phyloP scores from a whole-genome alignment of 2,113 vertebrate species.

The Chiloscyllium plagiosum region DNA sequence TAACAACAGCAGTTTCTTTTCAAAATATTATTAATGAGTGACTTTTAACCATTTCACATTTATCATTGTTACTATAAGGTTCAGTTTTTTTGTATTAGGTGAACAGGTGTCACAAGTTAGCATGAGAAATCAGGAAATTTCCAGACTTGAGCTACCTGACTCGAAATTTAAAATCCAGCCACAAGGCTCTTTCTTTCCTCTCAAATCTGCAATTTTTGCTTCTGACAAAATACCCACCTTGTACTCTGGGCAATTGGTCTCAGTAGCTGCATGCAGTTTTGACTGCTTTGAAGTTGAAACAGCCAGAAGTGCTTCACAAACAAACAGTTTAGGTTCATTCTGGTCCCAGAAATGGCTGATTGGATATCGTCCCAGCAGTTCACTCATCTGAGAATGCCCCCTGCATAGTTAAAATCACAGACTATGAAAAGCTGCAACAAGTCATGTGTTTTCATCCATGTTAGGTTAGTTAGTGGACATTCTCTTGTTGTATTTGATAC shows the following conservation, averaged over 20 bases:
- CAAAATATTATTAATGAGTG: too few species aligned
- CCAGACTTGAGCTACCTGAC: too few species aligned
- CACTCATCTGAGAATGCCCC: slow-evolving; percentile 50
- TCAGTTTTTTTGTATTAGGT: too few species aligned
- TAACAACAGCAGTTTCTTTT: too few species aligned
- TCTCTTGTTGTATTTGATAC: neutral
- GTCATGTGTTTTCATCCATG: neutral
- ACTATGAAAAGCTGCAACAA: neutral
- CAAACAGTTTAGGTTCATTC: slow-evolving; percentile 80
- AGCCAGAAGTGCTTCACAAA: slow-evolving; percentile 70
- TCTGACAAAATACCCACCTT: slow-evolving; percentile 44
- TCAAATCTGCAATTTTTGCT: neutral
- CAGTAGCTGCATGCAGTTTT: slow-evolving; percentile 5
- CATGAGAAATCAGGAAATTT: too few species aligned
- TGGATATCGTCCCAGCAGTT: slow-evolving; percentile 60
- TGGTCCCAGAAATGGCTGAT: slow-evolving; percentile 87
- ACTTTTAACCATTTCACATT: too few species aligned
- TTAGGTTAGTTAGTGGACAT: neutral
- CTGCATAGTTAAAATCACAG: slow-evolving; percentile 50
- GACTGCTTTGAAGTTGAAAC: slow-evolving; percentile 45
- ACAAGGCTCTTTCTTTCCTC: neutral
- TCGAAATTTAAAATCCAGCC: too few species aligned
- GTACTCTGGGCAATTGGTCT: slow-evolving; percentile 45
- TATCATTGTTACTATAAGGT: too few species aligned
- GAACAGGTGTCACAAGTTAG: too few species aligned